These are phyloP conservation scores for Cottus gobio DNA, from an alignment of 2,113 vertebrate species.

Conservation along the genomic window DNA sequence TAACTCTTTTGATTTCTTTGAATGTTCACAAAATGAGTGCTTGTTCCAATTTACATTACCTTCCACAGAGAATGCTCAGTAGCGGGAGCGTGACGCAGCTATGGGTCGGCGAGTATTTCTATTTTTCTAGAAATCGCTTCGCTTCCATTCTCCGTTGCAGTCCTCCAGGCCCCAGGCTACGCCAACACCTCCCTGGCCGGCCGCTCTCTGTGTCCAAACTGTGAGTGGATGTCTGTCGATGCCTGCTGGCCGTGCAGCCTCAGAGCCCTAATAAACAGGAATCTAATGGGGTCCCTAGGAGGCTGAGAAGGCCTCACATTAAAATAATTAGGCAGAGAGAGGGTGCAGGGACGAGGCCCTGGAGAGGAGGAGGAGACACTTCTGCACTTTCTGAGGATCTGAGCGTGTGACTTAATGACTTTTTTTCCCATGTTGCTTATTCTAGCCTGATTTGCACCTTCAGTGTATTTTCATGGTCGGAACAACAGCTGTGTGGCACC, in stretches of 20 bases:
- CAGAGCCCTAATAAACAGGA: conserved; percentile 69
- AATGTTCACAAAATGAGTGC: neutral
- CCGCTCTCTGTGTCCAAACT: conserved; percentile 35
- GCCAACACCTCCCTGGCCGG: conserved; percentile 40
- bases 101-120: neutral
- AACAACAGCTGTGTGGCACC: neutral
- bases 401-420: conserved; percentile 20
- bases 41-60: conserved; percentile 18
- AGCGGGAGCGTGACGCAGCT: conserved; percentile 9
- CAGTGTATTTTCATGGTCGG: neutral
- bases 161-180: neutral
- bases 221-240: conserved; percentile 57
- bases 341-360: conserved; percentile 53
- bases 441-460: conserved; percentile 14
- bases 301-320: conserved; percentile 67
- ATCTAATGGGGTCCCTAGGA: conserved; percentile 71
- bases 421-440: conserved; percentile 26
- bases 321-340: conserved; percentile 76
- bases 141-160: neutral
- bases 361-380: conserved; percentile 37
- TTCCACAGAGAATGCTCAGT: neutral
- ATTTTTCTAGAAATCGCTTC: conserved; percentile 7
- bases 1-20: conserved; percentile 6
- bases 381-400: conserved; percentile 31
- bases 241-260: conserved; percentile 48